phyloP scores from a whole-genome alignment of 1,140 invertebrate species.

The Macrocentrus cingulum region DNA sequence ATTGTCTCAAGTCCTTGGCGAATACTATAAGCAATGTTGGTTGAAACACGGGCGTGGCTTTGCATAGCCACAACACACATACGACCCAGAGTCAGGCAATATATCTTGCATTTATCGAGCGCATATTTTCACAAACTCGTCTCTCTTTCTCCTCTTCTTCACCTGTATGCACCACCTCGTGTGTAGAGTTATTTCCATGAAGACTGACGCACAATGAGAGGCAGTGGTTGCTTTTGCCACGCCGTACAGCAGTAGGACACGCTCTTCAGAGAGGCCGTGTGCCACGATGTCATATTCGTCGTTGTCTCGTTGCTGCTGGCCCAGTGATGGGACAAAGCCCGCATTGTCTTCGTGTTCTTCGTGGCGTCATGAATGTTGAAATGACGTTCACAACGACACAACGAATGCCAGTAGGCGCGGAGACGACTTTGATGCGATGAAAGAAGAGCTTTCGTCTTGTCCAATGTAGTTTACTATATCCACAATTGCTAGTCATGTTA shows the following conservation, averaged over 20 bases:
- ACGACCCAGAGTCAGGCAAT: too few relatives aligned
- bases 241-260: neutral
- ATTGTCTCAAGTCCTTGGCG: neutral
- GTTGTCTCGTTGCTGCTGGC: neutral
- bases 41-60: slow-evolving; percentile 1
- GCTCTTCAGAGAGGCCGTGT: neutral
- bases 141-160: too few relatives aligned
- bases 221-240: neutral
- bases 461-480: neutral
- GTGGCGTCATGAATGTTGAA: neutral
- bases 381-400: neutral
- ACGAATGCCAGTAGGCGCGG: neutral
- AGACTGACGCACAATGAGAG: neutral
- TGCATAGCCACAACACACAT: neutral
- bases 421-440: too few relatives aligned
- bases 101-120: slow-evolving; percentile 11
- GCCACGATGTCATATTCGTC: neutral
- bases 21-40: neutral
- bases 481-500: too few relatives aligned
- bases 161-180: neutral
- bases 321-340: neutral
- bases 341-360: neutral
- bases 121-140: slow-evolving; percentile 6
- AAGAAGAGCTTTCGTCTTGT: too few relatives aligned
- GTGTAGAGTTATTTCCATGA: slow-evolving; percentile 4